phyloP scores from a whole-genome alignment of 2,113 vertebrate genomes.

The Fulmarus glacialis region DNA sequence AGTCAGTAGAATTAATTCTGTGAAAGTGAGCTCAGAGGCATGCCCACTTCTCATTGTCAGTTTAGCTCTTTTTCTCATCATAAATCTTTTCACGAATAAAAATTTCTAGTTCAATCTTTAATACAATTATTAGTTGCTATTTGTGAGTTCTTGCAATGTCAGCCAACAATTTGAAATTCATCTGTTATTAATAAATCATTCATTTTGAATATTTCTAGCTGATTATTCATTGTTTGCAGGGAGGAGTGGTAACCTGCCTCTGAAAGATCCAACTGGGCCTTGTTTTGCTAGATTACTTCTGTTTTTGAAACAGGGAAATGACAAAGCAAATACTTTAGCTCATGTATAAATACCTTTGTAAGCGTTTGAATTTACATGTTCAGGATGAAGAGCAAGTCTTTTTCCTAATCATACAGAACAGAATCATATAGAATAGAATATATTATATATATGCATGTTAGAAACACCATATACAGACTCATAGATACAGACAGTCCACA shows the following conservation, averaged over 20 bases:
- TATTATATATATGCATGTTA: neutral
- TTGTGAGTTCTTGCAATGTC: neutral
- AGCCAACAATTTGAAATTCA: neutral
- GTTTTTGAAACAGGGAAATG: neutral
- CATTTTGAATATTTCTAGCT: neutral
- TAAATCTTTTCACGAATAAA: neutral
- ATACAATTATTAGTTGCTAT: neutral
- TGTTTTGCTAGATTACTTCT: neutral
- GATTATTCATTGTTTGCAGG: constrained; percentile 12
- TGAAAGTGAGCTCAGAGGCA: neutral
- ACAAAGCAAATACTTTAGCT: neutral
- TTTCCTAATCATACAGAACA: neutral
- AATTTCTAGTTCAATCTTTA: neutral
- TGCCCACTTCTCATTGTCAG: neutral
- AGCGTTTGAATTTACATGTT: neutral
- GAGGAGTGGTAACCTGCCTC: neutral
- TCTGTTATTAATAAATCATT: neutral
- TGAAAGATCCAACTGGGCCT: neutral
- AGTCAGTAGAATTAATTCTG: neutral
- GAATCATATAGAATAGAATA: neutral
- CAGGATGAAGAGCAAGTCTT: neutral
- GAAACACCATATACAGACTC: neutral
- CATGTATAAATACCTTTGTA: neutral
- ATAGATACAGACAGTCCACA: neutral
- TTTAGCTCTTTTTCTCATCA: neutral